Evolutionary conservation across 2,113 vertebrate species (phyloP).

Genomic region (Pseudolaguvia tuberculata): DNA sequence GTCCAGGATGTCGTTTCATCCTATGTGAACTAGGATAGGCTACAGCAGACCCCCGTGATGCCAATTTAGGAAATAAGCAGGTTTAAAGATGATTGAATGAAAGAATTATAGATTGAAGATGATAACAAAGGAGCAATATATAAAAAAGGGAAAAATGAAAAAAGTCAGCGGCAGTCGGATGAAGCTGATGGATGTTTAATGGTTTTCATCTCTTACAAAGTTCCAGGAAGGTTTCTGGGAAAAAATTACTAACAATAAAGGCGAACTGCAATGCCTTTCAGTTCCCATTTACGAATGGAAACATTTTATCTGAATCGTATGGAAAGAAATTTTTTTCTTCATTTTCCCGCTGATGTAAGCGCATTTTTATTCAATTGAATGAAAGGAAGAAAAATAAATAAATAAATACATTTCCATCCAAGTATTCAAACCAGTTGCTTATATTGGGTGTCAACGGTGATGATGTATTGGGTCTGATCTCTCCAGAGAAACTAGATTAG

Average conservation of each 20-base stretch:
- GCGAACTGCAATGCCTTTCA: neutral
- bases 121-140: no score
- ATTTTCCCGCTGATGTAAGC: neutral
- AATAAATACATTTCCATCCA: neutral
- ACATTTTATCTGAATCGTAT: no score
- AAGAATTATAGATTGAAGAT: no score
- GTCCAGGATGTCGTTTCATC: no score
- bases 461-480: conserved; percentile 18
- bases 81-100: no score
- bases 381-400: no score
- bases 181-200: neutral
- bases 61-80: no score
- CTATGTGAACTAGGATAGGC: no score
- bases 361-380: neutral
- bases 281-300: no score
- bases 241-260: neutral
- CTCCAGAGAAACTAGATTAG: conserved; percentile 2
- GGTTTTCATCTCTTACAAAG: neutral
- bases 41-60: no score
- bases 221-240: neutral
- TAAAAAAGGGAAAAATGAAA: no score
- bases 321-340: neutral
- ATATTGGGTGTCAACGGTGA: neutral
- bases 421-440: neutral
- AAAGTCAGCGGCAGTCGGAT: no score